Conservation (phyloP, 2,113 vertebrate species). For the Siniperca chuatsi region DNA sequence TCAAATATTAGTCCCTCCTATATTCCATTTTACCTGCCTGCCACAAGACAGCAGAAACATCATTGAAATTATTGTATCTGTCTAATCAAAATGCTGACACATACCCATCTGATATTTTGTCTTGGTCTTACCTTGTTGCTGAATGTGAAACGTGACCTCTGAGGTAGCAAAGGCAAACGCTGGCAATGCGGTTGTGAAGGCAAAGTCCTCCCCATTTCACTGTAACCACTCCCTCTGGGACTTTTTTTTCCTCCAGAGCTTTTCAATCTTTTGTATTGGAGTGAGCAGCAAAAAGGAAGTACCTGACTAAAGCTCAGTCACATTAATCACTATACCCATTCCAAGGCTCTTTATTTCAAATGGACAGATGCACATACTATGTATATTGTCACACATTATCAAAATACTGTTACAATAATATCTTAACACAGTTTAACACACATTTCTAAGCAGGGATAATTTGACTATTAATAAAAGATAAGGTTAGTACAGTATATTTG, state of each 20-base stretch:
- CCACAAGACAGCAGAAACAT: not conserved
- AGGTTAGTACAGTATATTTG: not conserved
- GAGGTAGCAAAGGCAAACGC: slow-evolving; percentile 40
- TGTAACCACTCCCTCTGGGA: slow-evolving; percentile 57
- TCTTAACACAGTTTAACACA: not conserved
- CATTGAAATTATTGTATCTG: not conserved
- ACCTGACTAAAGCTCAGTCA: not conserved
- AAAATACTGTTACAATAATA: not conserved
- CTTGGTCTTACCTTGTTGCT: slow-evolving; percentile 52
- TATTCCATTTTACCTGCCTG: not conserved
- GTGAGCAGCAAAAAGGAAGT: not conserved
- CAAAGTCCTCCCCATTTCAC: slow-evolving; percentile 54
- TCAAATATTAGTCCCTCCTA: not conserved
- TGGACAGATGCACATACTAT: not conserved
- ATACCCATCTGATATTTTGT: not conserved
- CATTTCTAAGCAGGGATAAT: not conserved
- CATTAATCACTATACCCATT: not conserved
- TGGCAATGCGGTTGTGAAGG: slow-evolving; percentile 34
- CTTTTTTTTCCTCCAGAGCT: not conserved
- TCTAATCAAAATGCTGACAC: not conserved
- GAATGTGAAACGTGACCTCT: slow-evolving; percentile 45
- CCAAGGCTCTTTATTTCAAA: slow-evolving; percentile 13
- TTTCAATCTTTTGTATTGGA: slow-evolving; percentile 3
- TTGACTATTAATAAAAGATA: not conserved
- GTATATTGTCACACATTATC: not conserved